Conservation (phyloP, 2,113 vertebrate species). For the Erpornis zantholeuca region DNA sequence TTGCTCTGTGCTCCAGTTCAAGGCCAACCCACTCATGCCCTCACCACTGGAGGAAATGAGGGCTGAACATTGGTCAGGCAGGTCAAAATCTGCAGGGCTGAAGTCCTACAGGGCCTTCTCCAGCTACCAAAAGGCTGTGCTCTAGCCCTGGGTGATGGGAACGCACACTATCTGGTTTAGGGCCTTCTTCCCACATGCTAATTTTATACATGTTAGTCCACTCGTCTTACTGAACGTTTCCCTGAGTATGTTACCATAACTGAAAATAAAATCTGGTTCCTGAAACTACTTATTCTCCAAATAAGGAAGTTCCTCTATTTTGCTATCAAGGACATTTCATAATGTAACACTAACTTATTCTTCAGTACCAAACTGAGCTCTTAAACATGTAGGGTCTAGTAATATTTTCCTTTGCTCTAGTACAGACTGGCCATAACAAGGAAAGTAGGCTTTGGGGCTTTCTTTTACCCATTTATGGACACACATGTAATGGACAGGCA, state of each 20-base stretch:
- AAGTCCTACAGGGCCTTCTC: background rate
- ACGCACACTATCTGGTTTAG: rapidly evolving
- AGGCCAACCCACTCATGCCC: rapidly evolving
- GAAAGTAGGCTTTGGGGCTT: background rate
- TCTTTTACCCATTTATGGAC: background rate
- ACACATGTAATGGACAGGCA: rapidly evolving
- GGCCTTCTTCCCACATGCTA: background rate
- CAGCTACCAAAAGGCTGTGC: background rate
- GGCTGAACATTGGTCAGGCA: background rate
- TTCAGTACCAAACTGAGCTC: background rate
- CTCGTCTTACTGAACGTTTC: background rate
- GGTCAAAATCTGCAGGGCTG: background rate
- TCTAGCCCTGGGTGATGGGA: background rate
- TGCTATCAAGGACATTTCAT: background rate
- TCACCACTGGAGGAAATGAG: background rate
- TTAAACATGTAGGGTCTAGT: background rate
- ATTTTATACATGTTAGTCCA: background rate
- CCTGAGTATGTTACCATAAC: background rate
- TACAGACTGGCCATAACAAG: background rate
- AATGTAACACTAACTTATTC: background rate
- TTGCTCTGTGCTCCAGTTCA: background rate
- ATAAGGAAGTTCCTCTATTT: background rate
- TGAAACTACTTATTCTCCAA: background rate
- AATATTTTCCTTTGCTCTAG: background rate
- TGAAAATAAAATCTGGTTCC: background rate